Conservation (phyloP, 2,113 vertebrate genomes). For the Orycteropus afer region DNA sequence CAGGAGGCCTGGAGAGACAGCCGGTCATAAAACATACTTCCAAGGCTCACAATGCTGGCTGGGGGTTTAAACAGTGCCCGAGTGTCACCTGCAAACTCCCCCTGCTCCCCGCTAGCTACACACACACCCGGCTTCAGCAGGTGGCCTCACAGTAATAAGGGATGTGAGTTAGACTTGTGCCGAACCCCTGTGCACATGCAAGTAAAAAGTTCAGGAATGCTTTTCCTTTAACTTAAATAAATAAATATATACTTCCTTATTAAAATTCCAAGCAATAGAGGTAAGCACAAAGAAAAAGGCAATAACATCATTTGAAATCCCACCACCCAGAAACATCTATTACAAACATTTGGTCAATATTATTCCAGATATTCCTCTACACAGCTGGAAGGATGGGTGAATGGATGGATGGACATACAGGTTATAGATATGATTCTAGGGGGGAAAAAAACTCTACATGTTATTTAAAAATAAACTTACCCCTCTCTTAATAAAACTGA, state of each 20-base stretch:
- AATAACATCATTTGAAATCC: neutral
- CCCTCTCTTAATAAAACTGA: neutral
- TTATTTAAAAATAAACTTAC: slow-evolving; percentile 2
- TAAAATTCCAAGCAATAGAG: neutral
- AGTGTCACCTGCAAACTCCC: neutral
- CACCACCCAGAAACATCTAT: neutral
- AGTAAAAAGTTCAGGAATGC: neutral
- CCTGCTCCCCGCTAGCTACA: neutral
- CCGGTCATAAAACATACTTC: neutral
- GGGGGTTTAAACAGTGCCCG: neutral
- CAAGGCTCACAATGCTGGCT: slow-evolving; percentile 1
- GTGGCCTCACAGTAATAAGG: neutral
- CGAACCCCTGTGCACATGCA: neutral
- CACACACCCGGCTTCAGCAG: neutral
- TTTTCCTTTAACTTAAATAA: neutral
- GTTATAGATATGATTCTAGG: neutral
- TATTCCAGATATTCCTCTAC: neutral
- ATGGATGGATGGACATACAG: neutral
- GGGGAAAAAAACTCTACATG: neutral
- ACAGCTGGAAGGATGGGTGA: neutral
- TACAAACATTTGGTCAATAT: neutral
- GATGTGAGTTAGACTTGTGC: neutral
- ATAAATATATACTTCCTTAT: neutral
- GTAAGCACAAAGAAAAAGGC: neutral
- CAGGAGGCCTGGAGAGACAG: neutral